phyloP scores from a whole-genome alignment of 1,140 invertebrate genomes.

The Platorchestia sp. region DNA sequence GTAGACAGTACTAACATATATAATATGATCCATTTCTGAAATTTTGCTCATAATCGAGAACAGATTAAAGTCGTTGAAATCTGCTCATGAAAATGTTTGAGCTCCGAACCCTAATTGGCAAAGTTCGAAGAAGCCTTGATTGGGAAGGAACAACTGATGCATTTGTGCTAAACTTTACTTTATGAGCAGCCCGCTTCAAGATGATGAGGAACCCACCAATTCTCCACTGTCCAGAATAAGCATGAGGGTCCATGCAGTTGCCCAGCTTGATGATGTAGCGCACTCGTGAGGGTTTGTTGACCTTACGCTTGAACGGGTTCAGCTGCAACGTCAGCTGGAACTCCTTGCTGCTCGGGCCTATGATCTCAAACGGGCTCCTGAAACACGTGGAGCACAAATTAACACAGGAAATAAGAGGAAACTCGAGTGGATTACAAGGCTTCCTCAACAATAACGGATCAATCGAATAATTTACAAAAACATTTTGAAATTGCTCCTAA shows the following conservation, averaged over 20 bases:
- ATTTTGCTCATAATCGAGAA: too few species aligned
- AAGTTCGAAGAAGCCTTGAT: too few species aligned
- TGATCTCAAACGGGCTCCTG: conserved; percentile 39
- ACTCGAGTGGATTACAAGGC: background rate
- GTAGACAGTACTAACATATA: too few species aligned
- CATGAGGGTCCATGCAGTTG: background rate
- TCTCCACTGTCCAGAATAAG: conserved; percentile 22
- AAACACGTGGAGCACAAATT: background rate
- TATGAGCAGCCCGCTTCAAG: background rate
- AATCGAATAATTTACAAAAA: background rate
- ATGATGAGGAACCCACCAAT: background rate
- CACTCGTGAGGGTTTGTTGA: background rate
- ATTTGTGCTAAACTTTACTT: too few species aligned
- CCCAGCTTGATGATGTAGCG: background rate
- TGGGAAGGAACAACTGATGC: too few species aligned
- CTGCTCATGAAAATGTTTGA: too few species aligned
- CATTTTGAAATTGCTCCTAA: background rate
- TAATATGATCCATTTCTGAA: too few species aligned
- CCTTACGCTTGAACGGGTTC: background rate
- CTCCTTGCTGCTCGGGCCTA: conserved; percentile 4
- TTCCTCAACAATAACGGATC: background rate
- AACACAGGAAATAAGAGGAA: background rate
- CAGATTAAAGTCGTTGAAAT: too few species aligned
- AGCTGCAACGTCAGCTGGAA: background rate
- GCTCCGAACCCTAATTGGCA: too few species aligned